phyloP scores from a whole-genome alignment of 1,140 invertebrate species.

The Drosophila guanche region DNA sequence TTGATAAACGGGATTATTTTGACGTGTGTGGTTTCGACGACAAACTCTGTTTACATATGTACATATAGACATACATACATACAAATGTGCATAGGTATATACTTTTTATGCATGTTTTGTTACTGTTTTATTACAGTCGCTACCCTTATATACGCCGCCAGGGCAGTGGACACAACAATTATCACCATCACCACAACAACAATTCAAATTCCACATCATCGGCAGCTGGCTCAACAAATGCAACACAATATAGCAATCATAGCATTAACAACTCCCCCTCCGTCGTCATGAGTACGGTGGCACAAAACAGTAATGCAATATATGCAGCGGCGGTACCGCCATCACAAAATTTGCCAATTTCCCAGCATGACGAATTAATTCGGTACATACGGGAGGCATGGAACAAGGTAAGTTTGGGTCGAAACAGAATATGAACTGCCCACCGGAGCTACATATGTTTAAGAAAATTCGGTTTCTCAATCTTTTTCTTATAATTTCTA shows the following conservation, averaged over 20 bases:
- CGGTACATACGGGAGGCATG: constrained; percentile 79
- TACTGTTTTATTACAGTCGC: constrained; percentile 53
- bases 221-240: constrained; percentile 47
- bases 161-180: constrained; percentile 58
- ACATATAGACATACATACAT: constrained; percentile 32
- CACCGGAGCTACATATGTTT: background rate
- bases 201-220: constrained; percentile 43
- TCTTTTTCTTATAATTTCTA: constrained; percentile 1
- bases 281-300: constrained; percentile 4
- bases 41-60: constrained; percentile 33
- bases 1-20: background rate
- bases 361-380: constrained; percentile 81
- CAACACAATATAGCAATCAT: constrained; percentile 65
- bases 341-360: constrained; percentile 62
- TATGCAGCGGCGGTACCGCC: constrained; percentile 39
- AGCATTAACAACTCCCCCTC: constrained; percentile 59
- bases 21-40: constrained; percentile 8
- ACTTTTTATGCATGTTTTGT: constrained; percentile 19
- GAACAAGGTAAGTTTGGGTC: constrained; percentile 68
- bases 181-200: constrained; percentile 67
- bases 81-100: constrained; percentile 34
- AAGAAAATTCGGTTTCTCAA: constrained; percentile 26
- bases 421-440: constrained; percentile 3
- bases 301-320: constrained; percentile 48
- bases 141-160: constrained; percentile 76